Conservation (phyloP, 2,888 invertebrate species). For the Drosophila crucigera region DNA sequence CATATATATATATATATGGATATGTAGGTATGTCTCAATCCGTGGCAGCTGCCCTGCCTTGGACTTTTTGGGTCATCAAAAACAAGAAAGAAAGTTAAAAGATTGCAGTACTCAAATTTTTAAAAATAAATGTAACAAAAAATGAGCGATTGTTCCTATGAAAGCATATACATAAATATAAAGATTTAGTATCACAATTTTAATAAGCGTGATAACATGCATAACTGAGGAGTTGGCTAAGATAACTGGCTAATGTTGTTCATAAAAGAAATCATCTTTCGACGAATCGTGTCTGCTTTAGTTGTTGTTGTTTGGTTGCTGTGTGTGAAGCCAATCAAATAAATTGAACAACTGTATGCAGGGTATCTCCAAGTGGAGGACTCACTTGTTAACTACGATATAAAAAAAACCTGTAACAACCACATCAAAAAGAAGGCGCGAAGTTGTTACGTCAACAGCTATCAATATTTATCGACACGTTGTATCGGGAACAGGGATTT, state of each 20-base stretch:
- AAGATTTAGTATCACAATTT: not conserved
- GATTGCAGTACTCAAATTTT: not conserved
- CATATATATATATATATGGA: too few species aligned
- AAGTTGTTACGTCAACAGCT: slow-evolving; percentile 35
- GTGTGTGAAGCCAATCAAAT: not conserved
- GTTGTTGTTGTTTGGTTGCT: too few species aligned
- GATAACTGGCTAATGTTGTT: not conserved
- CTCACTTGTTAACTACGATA: slow-evolving; percentile 30
- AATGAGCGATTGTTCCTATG: not conserved
- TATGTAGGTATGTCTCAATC: too few species aligned
- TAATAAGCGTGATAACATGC: not conserved
- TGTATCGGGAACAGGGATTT: slow-evolving; percentile 1
- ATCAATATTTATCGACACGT: slow-evolving; percentile 52
- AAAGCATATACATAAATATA: not conserved
- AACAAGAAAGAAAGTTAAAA: too few species aligned
- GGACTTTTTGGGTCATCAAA: too few species aligned
- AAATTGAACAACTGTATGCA: not conserved
- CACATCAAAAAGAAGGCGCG: not conserved
- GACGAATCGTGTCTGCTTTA: fast-evolving
- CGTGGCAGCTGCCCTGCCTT: too few species aligned
- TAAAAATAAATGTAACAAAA: not conserved
- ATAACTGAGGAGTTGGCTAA: not conserved
- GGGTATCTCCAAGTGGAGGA: not conserved
- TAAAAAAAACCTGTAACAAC: not conserved
- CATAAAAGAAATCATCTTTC: not conserved